Conservation (phyloP, 2,888 invertebrate genomes). For the Idaea aversata region DNA sequence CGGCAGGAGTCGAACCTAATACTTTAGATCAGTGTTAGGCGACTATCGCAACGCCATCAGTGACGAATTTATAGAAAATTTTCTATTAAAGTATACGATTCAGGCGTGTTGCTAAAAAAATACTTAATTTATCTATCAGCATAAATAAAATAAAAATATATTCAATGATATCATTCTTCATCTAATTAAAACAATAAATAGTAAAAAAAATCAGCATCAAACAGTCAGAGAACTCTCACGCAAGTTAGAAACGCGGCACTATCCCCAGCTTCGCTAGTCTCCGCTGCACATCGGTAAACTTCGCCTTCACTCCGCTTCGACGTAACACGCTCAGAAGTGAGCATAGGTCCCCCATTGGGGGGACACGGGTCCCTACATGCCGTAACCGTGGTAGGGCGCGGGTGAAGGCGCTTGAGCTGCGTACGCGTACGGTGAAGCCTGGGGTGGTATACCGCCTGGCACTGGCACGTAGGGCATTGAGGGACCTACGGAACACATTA, state of each 20-base stretch:
- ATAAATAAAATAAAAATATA: not conserved
- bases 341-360: constrained; percentile 37
- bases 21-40: not conserved
- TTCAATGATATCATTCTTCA: not conserved
- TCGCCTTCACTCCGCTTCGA: constrained; percentile 2
- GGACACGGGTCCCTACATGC: constrained; percentile 64
- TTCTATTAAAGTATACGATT: not conserved
- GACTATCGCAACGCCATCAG: not conserved
- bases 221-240: not conserved
- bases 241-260: not conserved
- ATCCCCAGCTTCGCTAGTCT: not conserved
- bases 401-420: constrained; percentile 77
- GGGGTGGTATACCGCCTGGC: constrained; percentile 62
- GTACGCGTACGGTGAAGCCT: constrained; percentile 75
- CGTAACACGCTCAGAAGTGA: constrained; percentile 36
- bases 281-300: constrained; percentile 6
- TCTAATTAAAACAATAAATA: no score
- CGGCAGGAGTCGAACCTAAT: not conserved
- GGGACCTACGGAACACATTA: constrained; percentile 51
- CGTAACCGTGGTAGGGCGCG: constrained; percentile 78
- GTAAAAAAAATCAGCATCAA: not conserved
- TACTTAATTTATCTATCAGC: not conserved
- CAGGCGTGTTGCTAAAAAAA: not conserved
- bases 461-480: constrained; percentile 74
- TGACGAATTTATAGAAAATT: not conserved